Base-by-base conservation (phyloP, 2,113 vertebrate genomes). In the Corydoras sp. region DNA sequence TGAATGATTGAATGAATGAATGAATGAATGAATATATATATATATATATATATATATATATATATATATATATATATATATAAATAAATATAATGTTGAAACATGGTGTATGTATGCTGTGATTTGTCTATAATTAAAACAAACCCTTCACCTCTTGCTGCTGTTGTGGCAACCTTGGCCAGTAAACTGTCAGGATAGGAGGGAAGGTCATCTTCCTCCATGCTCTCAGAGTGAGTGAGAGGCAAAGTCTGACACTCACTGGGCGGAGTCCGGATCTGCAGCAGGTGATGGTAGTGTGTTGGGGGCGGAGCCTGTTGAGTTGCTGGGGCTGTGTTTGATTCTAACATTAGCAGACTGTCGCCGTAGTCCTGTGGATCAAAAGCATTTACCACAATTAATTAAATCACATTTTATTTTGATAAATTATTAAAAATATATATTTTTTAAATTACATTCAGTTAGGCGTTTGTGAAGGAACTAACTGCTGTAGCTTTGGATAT, bases 211-310 rank as follows among this genome's bases (percentile, higher is more conserved):
- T 98, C 97, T 85, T 99, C 97, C 81, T 99, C 97, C 96, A 99
- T 99, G 90, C 96, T 98, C 89, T 98, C 97, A 0, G 96, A 95
- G 32, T 92, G 95, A 74, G 92, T 82, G 74, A 98, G 87, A 62
- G 84, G 73, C 0, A 82, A 73, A 0, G 73, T 71, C 29, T 71
- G 82, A 86, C 91, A 88, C 67, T 94, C 92, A 49, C 56, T 60
- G 1, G 91, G 90, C 0, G 90, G 86, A 8, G 73, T 72, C 85
- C 93, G 88, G 81, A 97, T 95, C 83, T 98, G 95, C 10, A 99
- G 83, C 78, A 98, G 92, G 62, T 94, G 94, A 83, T 85, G 86
- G 50, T 83, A 78, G 92, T 18, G 86, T 75, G 71, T 82, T 80
- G 8, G 81, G 50, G 79, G 82, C 84, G 80, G 0, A 86, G 90